Percentiles rank a stretch among this genome's conserved stretches.
Evolutionary conservation across 1,140 invertebrate genomes (phyloP).

Genomic region (Pseudomyrmex sp.): DNA sequence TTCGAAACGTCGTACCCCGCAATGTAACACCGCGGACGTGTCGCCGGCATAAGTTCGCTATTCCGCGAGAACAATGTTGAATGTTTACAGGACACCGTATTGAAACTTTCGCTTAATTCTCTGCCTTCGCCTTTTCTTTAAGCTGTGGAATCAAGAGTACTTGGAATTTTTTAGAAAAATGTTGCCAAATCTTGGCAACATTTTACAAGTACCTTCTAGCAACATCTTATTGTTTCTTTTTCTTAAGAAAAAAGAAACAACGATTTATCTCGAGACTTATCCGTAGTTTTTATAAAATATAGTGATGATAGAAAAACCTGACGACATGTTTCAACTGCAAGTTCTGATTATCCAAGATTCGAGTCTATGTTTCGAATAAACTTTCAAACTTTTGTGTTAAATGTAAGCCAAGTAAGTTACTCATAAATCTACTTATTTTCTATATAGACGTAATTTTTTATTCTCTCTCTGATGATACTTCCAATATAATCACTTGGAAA

Average conservation of each 20-base stretch:
- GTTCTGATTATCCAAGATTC: not conserved
- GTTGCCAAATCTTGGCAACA: not conserved
- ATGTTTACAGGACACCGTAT: constrained; percentile 17
- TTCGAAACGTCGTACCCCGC: constrained; percentile 13
- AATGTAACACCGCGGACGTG: constrained; percentile 6
- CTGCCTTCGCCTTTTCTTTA: not conserved
- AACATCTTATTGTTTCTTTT: not conserved
- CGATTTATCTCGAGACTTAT: not conserved
- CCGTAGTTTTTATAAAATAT: not conserved
- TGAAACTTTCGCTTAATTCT: constrained; percentile 41
- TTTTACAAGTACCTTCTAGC: not conserved
- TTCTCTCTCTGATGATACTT: too few relatives aligned
- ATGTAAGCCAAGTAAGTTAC: too few relatives aligned
- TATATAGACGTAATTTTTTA: too few relatives aligned
- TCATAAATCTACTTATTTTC: too few relatives aligned
- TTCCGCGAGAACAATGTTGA: constrained; percentile 37
- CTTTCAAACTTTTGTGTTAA: too few relatives aligned
- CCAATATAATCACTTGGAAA: too few relatives aligned
- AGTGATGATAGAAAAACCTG: not conserved
- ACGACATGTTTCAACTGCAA: not conserved
- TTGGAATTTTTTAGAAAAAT: constrained; percentile 16
- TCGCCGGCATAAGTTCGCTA: constrained; percentile 44
- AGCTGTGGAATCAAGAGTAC: constrained; percentile 21
- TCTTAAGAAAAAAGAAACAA: not conserved
- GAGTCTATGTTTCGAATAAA: too few relatives aligned